Evolutionary conservation across 2,888 invertebrate genomes (phyloP).

Genomic region (Acrobasis repandana): DNA sequence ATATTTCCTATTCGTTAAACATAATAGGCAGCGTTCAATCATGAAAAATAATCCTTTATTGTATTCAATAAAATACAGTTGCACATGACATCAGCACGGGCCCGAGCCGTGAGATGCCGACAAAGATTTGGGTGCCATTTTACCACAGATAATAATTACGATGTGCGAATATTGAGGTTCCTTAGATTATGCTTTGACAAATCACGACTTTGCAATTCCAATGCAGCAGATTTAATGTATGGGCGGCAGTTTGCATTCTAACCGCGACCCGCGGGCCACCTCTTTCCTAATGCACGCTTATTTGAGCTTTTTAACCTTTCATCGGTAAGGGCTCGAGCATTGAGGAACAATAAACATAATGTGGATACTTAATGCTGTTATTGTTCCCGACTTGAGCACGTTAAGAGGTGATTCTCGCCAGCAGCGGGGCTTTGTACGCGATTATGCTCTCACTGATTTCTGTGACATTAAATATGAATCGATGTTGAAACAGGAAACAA

Average conservation of each 20-base stretch:
- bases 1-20: not conserved
- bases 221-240: slow-evolving; percentile 82
- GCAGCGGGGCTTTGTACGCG: not conserved
- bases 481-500: no score
- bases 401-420: not conserved
- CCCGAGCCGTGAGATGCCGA: slow-evolving; percentile 54
- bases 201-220: slow-evolving; percentile 83
- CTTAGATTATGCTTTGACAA: slow-evolving; percentile 83
- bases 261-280: slow-evolving; percentile 81
- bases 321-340: slow-evolving; percentile 74
- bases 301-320: slow-evolving; percentile 83
- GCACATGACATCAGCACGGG: slow-evolving; percentile 27
- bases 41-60: slow-evolving; percentile 10
- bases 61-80: slow-evolving; percentile 25
- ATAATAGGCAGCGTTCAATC: not conserved
- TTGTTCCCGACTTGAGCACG: slow-evolving; percentile 46
- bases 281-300: slow-evolving; percentile 83
- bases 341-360: slow-evolving; percentile 77
- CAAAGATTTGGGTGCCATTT: slow-evolving; percentile 77
- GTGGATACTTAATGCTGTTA: slow-evolving; percentile 64
- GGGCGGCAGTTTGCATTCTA: slow-evolving; percentile 83
- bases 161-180: slow-evolving; percentile 82
- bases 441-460: not conserved
- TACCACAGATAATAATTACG: slow-evolving; percentile 80
- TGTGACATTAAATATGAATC: no score